Percentiles rank a stretch among this genome's conserved stretches.
These are phyloP conservation scores for Crotalus helleri DNA, from an alignment of 2,113 vertebrate genomes.

Conservation along the genomic window DNA sequence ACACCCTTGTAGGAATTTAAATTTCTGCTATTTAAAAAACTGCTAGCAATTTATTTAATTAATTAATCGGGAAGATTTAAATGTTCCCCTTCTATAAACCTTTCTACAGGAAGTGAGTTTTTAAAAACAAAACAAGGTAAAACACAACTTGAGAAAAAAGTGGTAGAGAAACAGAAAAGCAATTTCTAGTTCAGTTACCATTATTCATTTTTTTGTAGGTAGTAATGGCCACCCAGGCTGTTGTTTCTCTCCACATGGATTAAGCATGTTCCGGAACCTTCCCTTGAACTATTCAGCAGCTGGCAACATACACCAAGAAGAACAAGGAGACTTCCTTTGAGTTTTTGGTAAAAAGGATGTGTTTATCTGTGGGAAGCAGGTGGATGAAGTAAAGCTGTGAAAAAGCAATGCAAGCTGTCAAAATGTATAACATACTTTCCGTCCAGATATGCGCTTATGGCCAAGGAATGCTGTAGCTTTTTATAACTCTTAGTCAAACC, in stretches of 20 bases:
- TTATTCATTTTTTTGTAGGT: not conserved
- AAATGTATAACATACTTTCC: not conserved
- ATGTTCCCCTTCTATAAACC: not conserved
- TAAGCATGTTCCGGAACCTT: not conserved
- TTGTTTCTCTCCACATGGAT: not conserved
- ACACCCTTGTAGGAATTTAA: not conserved
- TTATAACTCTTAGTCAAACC: not conserved
- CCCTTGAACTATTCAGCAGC: not conserved
- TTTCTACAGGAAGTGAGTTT: not conserved
- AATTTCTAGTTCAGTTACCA: not conserved
- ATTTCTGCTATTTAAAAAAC: not conserved
- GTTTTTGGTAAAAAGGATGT: not conserved
- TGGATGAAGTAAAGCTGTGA: not conserved
- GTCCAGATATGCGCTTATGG: too few species aligned
- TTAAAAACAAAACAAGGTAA: not conserved
- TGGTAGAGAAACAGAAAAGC: not conserved
- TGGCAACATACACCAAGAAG: not conserved
- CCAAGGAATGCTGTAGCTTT: not conserved
- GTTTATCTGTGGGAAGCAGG: not conserved
- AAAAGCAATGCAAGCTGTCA: not conserved
- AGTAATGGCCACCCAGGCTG: not conserved
- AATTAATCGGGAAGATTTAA: not conserved
- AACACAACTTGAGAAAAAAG: not conserved
- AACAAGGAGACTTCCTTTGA: not conserved
- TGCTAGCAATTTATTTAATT: not conserved